Evolutionary conservation across 2,797 vertebrate species (phyloP).

Genomic region (Centroberyx gerrardi): DNA sequence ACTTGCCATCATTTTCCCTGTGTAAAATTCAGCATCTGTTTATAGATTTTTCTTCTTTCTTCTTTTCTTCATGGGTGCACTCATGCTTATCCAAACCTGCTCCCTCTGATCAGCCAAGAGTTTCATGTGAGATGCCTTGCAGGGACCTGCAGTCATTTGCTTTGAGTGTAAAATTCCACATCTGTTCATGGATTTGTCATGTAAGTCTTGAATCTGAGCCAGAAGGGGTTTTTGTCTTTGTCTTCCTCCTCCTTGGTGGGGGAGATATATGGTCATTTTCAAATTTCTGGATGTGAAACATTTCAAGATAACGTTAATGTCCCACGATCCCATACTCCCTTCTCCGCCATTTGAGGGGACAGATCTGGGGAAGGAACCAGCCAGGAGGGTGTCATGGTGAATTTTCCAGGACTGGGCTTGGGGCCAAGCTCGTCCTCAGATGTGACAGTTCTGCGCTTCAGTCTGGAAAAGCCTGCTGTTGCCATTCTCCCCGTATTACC

Average conservation of each 20-base stretch:
- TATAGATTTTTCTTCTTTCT: constrained; percentile 55
- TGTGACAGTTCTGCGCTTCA: constrained; percentile 76
- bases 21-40: constrained; percentile 77
- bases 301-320: constrained; percentile 56
- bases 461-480: constrained; percentile 76
- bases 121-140: constrained; percentile 60
- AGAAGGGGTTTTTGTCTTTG: constrained; percentile 43
- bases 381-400: constrained; percentile 71
- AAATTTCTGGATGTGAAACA: constrained; percentile 50
- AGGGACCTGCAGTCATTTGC: constrained; percentile 60
- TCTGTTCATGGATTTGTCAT: constrained; percentile 71
- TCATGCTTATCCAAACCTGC: constrained; percentile 58
- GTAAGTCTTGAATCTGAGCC: constrained; percentile 59
- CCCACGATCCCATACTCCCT: constrained; percentile 40
- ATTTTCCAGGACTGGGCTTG: constrained; percentile 71
- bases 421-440: constrained; percentile 72
- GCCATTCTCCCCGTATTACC: constrained; percentile 71
- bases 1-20: constrained; percentile 64
- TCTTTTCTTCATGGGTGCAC: constrained; percentile 44
- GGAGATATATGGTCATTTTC: constrained; percentile 49
- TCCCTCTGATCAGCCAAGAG: constrained; percentile 61
- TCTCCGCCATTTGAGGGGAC: constrained; percentile 54
- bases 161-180: constrained; percentile 63
- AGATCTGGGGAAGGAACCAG: constrained; percentile 61
- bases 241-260: constrained; percentile 20